Base-by-base conservation (phyloP, 1,140 invertebrate species). In the Hyphantria cunea region DNA sequence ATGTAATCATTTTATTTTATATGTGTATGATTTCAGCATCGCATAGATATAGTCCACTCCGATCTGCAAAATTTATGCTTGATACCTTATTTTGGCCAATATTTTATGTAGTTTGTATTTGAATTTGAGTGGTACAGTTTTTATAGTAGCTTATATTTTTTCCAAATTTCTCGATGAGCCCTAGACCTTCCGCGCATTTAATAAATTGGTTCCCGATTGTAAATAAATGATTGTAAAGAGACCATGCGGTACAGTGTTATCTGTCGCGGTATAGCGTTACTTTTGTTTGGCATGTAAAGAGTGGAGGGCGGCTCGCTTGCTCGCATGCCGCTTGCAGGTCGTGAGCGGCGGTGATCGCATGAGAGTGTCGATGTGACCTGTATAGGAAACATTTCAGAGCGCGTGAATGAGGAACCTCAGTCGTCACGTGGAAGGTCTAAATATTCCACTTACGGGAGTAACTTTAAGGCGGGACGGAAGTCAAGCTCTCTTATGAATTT, bases 401-500 rank as follows among this genome's bases (percentile, higher is more conserved):
- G 90, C 78, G 90, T 94, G 92, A 93, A 93, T 94, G 90, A 92
- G 86, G 93, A 95, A 92, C 93, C 94, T 91, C 94, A 94, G 92
- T 93, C 94, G 91, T 91, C 93, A 92, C 94, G 94, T 93, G 94
- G 94, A 93, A 93, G 94, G 92, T 93, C 94, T 94, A 95, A 95
- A 94, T 95, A 95, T 93, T 92, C 94, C 90, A 94, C 94, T 93
- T 95, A 95, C 94, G 94, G 95, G 94, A 95, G 78, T 92, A 92
- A 94, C 94, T 95, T 95, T 95, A 95, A 95, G 92, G 84, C 89
- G 76, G 93, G 95, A 88, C 94, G 95, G 94, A 97, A 97, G 93
- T 97, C 96, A 92, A 96, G 95, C 94, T 97, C 96, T 89, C 94
- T 97, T 93, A 96, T 97, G 95, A 97, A 97, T 94, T 94, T 97